Conservation (phyloP, 2,888 invertebrate genomes). For the Acronicta alni region DNA sequence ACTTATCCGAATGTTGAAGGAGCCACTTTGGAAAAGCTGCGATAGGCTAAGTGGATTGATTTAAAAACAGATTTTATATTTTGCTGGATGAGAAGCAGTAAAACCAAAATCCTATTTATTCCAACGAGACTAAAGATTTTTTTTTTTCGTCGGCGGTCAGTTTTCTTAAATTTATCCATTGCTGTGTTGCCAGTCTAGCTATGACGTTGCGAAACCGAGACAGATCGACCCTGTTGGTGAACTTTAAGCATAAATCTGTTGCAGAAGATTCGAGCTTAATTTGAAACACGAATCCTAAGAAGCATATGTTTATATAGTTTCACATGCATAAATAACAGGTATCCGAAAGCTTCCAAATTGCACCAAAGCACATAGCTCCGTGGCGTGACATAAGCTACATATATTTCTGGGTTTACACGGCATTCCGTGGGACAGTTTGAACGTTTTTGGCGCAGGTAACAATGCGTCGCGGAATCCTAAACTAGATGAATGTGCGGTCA, state of each 20-base stretch:
- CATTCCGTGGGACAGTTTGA: constrained; percentile 45
- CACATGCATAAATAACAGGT: neutral
- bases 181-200: no score
- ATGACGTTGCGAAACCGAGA: no score
- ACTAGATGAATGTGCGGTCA: constrained; percentile 40
- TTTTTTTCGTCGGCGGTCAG: neutral
- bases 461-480: constrained; percentile 42
- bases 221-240: no score
- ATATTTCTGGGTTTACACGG: constrained; percentile 24
- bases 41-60: neutral
- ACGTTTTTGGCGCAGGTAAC: constrained; percentile 49
- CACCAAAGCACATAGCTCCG: constrained; percentile 17
- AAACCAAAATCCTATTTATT: neutral
- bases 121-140: neutral
- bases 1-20: neutral
- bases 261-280: no score
- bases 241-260: no score
- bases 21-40: neutral
- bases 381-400: constrained; percentile 23
- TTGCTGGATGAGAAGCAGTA: neutral
- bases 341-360: constrained; percentile 16
- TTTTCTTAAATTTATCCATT: no score
- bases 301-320: neutral
- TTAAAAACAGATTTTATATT: neutral
- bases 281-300: neutral